phyloP scores from a whole-genome alignment of 2,797 vertebrate species.

The Sebastes nivosus region DNA sequence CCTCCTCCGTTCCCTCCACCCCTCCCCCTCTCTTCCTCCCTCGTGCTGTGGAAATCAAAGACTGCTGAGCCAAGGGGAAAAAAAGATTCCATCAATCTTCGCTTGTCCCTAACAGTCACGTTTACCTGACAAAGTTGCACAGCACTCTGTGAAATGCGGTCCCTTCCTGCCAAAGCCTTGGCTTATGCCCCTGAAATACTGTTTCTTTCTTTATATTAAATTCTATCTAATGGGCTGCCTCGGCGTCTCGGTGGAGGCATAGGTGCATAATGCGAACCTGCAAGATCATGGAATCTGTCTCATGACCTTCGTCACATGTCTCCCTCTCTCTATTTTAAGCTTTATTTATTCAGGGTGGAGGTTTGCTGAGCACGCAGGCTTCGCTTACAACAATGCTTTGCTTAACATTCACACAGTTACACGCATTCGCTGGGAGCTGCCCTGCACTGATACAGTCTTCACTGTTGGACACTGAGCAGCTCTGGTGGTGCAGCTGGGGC shows the following conservation, averaged over 20 bases:
- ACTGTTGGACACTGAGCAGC: constrained; percentile 4
- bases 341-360: constrained; percentile 61
- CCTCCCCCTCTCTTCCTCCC: constrained; percentile 40
- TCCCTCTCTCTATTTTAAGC: constrained; percentile 62
- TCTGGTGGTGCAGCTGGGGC: background rate
- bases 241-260: constrained; percentile 49
- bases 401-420: constrained; percentile 59
- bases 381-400: constrained; percentile 36
- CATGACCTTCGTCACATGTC: constrained; percentile 71
- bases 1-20: constrained; percentile 50
- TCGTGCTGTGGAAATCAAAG: constrained; percentile 76
- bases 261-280: constrained; percentile 57
- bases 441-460: constrained; percentile 12
- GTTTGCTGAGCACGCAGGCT: constrained; percentile 68
- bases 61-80: constrained; percentile 81
- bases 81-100: constrained; percentile 79
- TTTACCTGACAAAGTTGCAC: constrained; percentile 80
- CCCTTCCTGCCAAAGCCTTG: constrained; percentile 73
- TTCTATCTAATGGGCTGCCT: constrained; percentile 68
- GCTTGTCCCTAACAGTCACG: constrained; percentile 78
- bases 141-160: constrained; percentile 75
- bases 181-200: constrained; percentile 73
- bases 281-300: constrained; percentile 70
- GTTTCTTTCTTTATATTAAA: constrained; percentile 78
- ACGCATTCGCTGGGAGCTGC: constrained; percentile 30